phyloP scores from a whole-genome alignment of 2,797 vertebrate genomes.

The Tamandua tetradactyla region DNA sequence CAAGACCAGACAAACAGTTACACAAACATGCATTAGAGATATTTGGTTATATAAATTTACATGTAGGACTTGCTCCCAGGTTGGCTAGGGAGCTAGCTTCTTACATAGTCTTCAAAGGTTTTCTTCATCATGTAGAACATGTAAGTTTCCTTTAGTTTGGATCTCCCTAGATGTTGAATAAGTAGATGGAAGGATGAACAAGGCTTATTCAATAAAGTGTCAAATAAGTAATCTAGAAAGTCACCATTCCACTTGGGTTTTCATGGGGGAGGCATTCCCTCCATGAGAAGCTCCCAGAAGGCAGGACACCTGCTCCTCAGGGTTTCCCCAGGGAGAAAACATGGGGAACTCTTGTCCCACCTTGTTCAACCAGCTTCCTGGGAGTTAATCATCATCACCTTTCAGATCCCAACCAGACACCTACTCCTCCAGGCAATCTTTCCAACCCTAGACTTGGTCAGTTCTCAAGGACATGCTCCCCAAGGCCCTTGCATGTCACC shows the following conservation, averaged over 20 bases:
- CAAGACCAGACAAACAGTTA: neutral
- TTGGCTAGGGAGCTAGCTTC: too few relatives aligned
- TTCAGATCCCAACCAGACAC: neutral
- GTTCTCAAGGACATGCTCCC: neutral
- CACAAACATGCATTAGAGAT: constrained; percentile 17
- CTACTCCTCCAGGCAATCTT: neutral
- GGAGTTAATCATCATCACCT: neutral
- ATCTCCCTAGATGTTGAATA: constrained; percentile 21
- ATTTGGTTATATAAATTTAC: neutral
- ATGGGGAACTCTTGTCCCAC: neutral
- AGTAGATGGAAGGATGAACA: constrained; percentile 38
- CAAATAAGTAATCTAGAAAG: constrained; percentile 33
- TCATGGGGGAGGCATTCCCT: neutral
- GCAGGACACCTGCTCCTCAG: neutral
- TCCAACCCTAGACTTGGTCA: neutral
- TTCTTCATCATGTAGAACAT: neutral
- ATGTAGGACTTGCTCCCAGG: too few relatives aligned
- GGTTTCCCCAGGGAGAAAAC: neutral
- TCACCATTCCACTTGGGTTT: neutral
- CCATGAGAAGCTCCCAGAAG: constrained; percentile 21
- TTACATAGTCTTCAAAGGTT: too few relatives aligned
- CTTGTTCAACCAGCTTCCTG: neutral
- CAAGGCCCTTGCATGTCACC: neutral
- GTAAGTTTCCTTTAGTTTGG: constrained; percentile 10
- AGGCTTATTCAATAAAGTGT: constrained; percentile 51